A percentile compares a stretch with the other conserved stretches of the same genome.
phyloP scores from a whole-genome alignment of 2,113 vertebrate genomes.

The Cichladusa arquata region DNA sequence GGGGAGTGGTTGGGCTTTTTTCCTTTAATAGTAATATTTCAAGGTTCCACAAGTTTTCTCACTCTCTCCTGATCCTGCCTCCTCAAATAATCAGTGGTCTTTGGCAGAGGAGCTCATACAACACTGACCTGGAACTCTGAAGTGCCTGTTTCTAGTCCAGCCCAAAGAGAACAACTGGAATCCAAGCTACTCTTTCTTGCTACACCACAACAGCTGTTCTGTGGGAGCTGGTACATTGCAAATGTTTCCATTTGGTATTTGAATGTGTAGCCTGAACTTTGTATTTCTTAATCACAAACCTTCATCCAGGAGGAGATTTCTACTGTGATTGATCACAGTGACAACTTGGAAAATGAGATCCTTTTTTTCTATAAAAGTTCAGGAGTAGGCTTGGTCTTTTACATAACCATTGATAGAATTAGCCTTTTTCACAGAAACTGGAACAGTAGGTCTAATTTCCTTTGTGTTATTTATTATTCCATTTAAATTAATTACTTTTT shows the following conservation, averaged over 20 bases:
- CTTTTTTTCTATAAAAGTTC: background rate
- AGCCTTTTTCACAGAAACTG: background rate
- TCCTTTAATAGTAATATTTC: background rate
- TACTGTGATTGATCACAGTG: background rate
- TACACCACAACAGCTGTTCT: background rate
- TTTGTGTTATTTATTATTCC: background rate
- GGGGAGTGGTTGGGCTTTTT: background rate
- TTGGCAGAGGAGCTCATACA: background rate
- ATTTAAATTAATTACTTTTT: background rate
- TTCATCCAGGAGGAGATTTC: background rate
- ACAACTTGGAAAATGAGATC: background rate
- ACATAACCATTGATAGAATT: background rate
- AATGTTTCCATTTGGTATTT: background rate
- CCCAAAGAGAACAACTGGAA: background rate
- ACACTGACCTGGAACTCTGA: background rate
- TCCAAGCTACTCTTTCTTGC: background rate
- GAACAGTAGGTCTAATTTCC: background rate
- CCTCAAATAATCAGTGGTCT: background rate
- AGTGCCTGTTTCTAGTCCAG: background rate
- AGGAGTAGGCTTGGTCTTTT: background rate
- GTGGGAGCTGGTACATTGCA: background rate
- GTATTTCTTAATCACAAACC: background rate
- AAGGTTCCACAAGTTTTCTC: background rate
- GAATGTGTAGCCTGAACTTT: background rate
- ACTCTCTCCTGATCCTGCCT: background rate